phyloP scores from a whole-genome alignment of 1,140 invertebrate genomes.

The Apis laboriosa region DNA sequence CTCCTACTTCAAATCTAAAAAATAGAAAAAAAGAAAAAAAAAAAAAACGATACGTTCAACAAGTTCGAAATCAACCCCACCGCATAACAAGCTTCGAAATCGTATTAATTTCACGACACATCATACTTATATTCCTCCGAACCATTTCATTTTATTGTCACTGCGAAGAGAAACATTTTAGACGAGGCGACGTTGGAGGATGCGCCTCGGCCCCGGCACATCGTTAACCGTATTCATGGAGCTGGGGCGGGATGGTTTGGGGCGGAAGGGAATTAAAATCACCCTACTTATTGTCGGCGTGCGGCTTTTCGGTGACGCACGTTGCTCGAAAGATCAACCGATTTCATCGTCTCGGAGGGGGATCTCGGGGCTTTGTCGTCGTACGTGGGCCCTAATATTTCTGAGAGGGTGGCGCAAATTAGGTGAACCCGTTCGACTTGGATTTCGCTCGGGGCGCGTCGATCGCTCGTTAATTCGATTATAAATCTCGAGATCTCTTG shows the following conservation, averaged over 20 bases:
- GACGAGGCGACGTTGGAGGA: neutral
- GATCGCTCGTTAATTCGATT: conserved; percentile 22
- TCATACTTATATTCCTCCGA: neutral
- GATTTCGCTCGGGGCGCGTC: neutral
- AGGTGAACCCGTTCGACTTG: conserved; percentile 34
- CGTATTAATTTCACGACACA: neutral
- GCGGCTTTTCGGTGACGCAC: conserved; percentile 67
- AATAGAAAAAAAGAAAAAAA: neutral
- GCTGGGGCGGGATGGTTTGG: conserved; percentile 65
- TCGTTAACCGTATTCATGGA: conserved; percentile 70
- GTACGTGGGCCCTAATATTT: conserved; percentile 51
- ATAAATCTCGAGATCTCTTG: too few species aligned
- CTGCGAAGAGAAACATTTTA: neutral
- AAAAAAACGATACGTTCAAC: neutral
- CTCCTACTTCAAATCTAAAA: too few species aligned
- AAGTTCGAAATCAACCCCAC: neutral
- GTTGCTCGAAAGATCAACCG: conserved; percentile 66
- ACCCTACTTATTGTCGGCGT: conserved; percentile 70
- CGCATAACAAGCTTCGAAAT: neutral
- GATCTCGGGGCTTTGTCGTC: conserved; percentile 18
- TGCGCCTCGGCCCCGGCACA: too few species aligned
- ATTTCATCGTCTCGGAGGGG: conserved; percentile 22
- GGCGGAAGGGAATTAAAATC: conserved; percentile 73
- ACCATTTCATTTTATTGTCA: neutral
- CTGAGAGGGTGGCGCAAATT: conserved; percentile 50